Conservation (phyloP, 2,113 vertebrate genomes). For the Anarrhichthys ocellatus region DNA sequence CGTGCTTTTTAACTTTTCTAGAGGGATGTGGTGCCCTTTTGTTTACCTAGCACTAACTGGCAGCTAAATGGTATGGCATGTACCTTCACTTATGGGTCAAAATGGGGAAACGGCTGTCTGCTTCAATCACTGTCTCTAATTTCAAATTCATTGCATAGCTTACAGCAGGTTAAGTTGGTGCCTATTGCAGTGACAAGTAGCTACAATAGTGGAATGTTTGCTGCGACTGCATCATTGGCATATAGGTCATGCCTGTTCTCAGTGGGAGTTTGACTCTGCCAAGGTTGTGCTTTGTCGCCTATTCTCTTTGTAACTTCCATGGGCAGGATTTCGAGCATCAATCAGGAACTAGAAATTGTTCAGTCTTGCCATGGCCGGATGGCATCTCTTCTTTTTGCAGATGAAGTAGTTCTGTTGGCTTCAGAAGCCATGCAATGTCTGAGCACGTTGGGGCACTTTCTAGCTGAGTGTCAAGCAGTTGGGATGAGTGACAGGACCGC, state of each 20-base stretch:
- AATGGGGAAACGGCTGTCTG: slow-evolving; percentile 35
- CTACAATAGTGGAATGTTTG: slow-evolving; percentile 15
- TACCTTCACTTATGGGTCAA: slow-evolving; percentile 46
- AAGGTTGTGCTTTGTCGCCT: slow-evolving; percentile 18
- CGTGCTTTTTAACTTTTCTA: slow-evolving; percentile 9
- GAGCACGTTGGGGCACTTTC: background rate
- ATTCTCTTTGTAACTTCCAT: slow-evolving; percentile 12
- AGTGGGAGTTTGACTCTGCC: slow-evolving; percentile 1
- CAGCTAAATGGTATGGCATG: slow-evolving; percentile 45
- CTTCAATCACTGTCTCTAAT: slow-evolving; percentile 30
- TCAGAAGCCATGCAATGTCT: background rate
- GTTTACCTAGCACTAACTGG: slow-evolving; percentile 31
- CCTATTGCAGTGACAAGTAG: slow-evolving; percentile 35
- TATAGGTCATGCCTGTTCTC: slow-evolving; percentile 11
- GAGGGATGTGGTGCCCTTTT: slow-evolving; percentile 42
- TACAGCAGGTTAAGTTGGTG: slow-evolving; percentile 22
- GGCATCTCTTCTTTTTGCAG: background rate
- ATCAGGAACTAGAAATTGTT: background rate
- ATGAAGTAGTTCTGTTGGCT: background rate
- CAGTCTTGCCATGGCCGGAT: background rate
- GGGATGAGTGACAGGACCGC: background rate
- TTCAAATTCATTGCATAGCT: slow-evolving; percentile 44
- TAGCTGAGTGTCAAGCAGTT: background rate
- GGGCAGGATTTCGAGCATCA: background rate
- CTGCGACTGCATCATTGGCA: slow-evolving; percentile 20